Evolutionary conservation across 2,113 vertebrate genomes (phyloP).

Genomic region (Eulemur rufifrons): DNA sequence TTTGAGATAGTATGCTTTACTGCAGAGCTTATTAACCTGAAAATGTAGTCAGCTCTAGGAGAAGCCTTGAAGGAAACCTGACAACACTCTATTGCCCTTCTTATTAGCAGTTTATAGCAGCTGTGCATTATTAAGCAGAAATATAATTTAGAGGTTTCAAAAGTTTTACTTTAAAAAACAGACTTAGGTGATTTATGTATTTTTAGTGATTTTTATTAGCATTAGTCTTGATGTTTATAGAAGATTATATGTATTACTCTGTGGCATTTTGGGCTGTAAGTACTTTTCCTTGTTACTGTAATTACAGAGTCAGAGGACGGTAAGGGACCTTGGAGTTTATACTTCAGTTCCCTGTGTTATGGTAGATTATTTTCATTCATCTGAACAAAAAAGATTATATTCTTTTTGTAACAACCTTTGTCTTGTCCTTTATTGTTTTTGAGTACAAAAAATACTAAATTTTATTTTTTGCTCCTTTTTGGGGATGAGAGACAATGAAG

Average conservation of each 20-base stretch:
- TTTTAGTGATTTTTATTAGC: constrained; percentile 7
- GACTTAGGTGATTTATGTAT: not conserved
- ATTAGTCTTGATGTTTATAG: constrained; percentile 9
- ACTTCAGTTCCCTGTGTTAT: not conserved
- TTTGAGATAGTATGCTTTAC: constrained; percentile 33
- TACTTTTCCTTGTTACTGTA: not conserved
- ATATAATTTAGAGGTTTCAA: not conserved
- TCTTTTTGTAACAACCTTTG: not conserved
- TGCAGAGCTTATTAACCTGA: constrained; percentile 1
- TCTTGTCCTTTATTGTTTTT: not conserved
- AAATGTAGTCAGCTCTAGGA: not conserved
- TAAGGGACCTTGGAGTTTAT: not conserved
- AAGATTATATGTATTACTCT: not conserved
- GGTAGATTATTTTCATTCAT: constrained; percentile 28
- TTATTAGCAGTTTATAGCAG: not conserved
- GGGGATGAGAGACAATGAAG: not conserved
- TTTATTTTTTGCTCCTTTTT: not conserved
- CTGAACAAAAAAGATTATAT: not conserved
- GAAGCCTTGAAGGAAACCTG: not conserved
- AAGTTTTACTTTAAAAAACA: constrained; percentile 1
- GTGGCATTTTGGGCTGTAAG: not conserved
- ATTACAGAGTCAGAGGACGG: not conserved
- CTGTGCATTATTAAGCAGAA: not conserved
- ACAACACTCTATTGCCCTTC: not conserved
- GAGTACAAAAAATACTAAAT: not conserved